A percentile compares a stretch with the other conserved stretches of the same genome.
phyloP scores from a whole-genome alignment of 1,140 invertebrate genomes.

The Grapholita molesta region DNA sequence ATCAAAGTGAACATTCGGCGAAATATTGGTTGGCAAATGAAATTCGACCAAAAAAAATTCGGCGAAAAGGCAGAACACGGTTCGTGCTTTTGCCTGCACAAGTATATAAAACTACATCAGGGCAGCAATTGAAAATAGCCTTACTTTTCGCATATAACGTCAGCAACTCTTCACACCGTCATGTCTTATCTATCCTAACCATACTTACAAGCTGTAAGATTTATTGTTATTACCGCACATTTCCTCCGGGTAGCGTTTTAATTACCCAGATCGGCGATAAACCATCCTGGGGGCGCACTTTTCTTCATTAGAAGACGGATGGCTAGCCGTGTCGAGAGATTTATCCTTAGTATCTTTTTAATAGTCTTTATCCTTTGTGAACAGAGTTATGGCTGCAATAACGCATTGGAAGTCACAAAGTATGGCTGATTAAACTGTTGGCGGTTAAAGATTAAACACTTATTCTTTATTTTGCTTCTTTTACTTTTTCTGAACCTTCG shows the following conservation, averaged over 20 bases:
- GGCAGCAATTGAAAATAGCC: too few species aligned
- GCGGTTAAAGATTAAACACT: too few species aligned
- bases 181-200: slow-evolving; percentile 19
- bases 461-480: too few species aligned
- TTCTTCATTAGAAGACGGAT: slow-evolving; percentile 77
- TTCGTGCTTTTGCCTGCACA: too few species aligned
- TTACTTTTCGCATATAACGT: neutral
- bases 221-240: slow-evolving; percentile 75
- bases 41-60: too few species aligned
- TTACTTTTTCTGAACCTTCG: too few species aligned
- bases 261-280: slow-evolving; percentile 77
- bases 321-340: slow-evolving; percentile 47
- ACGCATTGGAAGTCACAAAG: neutral
- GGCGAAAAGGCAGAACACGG: too few species aligned
- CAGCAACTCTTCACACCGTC: neutral
- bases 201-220: slow-evolving; percentile 38
- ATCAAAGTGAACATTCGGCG: too few species aligned
- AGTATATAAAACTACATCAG: too few species aligned
- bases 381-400: neutral
- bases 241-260: slow-evolving; percentile 77
- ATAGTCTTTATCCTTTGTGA: slow-evolving; percentile 31
- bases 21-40: too few species aligned
- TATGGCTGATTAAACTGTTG: neutral
- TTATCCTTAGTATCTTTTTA: slow-evolving; percentile 45
- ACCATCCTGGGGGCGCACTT: slow-evolving; percentile 73